Percentiles rank a stretch among this genome's conserved stretches.
These are phyloP conservation scores for Halcyon chelicuti DNA, from an alignment of 2,797 vertebrate species.

Conservation along the genomic window DNA sequence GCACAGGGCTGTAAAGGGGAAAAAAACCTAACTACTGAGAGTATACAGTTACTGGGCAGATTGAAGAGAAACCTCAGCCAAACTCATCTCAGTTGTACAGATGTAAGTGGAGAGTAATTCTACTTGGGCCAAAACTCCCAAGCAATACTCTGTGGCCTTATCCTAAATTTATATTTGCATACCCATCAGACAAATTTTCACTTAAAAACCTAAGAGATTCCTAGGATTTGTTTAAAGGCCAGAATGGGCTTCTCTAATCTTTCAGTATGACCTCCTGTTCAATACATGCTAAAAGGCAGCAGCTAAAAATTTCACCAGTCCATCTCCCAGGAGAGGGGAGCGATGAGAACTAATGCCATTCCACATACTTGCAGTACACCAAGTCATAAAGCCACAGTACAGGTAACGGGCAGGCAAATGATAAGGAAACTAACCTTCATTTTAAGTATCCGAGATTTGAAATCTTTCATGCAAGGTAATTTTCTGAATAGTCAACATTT, in stretches of 20 bases:
- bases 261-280: background rate
- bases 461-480: background rate
- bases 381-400: background rate
- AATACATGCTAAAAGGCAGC: background rate
- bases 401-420: background rate
- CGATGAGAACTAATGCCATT: background rate
- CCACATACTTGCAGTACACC: too few species aligned
- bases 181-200: background rate
- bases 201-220: background rate
- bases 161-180: background rate
- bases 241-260: background rate
- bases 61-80: background rate
- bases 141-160: background rate
- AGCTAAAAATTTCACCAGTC: background rate
- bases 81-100: background rate
- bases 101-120: background rate
- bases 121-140: background rate
- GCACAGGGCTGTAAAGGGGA: background rate
- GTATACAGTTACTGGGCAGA: background rate
- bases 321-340: fast-evolving
- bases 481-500: background rate
- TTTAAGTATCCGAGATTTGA: background rate
- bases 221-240: background rate
- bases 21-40: background rate
- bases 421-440: background rate